Conservation (phyloP, 2,888 invertebrate species). For the Lysandra coridon region DNA sequence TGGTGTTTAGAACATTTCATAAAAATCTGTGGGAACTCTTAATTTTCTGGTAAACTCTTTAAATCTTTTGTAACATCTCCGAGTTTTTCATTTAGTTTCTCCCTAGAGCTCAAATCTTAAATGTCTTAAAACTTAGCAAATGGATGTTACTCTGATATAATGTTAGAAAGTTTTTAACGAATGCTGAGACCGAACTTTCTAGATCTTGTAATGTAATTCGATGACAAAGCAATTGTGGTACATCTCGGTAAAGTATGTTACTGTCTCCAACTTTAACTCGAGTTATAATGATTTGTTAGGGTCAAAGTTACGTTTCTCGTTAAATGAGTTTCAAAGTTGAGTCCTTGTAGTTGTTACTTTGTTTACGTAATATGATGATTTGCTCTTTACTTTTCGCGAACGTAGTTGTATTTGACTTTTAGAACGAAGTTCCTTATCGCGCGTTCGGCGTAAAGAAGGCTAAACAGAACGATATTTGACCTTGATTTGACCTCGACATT, state of each 20-base stretch:
- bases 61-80: background rate
- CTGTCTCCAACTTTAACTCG: constrained; percentile 23
- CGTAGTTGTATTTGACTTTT: background rate
- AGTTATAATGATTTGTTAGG: constrained; percentile 18
- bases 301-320: constrained; percentile 14
- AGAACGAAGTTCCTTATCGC: no score
- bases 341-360: background rate
- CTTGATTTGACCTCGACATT: no score
- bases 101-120: background rate
- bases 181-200: constrained; percentile 10
- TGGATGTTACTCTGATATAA: constrained; percentile 1
- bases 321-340: background rate
- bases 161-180: constrained; percentile 28
- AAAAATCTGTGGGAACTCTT: background rate
- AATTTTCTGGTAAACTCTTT: background rate
- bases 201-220: constrained; percentile 13
- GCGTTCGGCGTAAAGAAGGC: no score
- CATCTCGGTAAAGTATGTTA: constrained; percentile 12
- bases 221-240: constrained; percentile 17
- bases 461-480: no score
- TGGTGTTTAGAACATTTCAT: background rate
- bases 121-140: background rate
- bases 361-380: background rate
- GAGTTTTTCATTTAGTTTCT: background rate
- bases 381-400: background rate